phyloP scores from a whole-genome alignment of 2,888 invertebrate species.

The Conomelus anceps region DNA sequence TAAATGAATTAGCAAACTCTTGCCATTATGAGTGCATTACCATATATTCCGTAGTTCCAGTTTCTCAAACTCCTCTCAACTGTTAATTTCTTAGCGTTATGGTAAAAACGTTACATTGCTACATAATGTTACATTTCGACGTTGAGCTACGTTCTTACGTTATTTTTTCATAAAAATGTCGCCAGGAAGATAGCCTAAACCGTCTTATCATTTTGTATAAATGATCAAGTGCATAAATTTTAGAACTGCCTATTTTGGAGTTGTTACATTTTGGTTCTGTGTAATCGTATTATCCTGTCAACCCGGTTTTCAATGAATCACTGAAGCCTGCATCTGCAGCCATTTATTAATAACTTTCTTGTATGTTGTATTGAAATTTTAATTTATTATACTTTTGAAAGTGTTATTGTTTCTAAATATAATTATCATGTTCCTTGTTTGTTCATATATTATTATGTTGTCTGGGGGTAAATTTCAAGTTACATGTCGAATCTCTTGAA shows the following conservation, averaged over 20 bases:
- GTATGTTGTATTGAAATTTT: background rate
- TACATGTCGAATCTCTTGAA: background rate
- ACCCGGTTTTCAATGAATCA: background rate
- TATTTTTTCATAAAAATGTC: too few species aligned
- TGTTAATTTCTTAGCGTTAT: too few species aligned
- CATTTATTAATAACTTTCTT: background rate
- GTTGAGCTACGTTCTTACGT: too few species aligned
- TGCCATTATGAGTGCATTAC: too few species aligned
- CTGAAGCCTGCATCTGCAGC: background rate
- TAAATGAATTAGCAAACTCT: too few species aligned
- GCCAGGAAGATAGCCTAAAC: background rate
- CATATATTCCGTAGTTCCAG: too few species aligned
- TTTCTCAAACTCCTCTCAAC: too few species aligned
- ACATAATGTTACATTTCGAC: too few species aligned
- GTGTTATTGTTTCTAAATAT: background rate
- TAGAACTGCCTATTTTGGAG: background rate
- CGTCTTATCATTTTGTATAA: background rate
- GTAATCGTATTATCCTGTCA: background rate
- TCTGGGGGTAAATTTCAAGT: background rate
- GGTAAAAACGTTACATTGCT: too few species aligned
- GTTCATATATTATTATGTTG: background rate
- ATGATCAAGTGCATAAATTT: too few species aligned
- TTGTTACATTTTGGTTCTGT: background rate
- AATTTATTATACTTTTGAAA: background rate
- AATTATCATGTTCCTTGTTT: too few species aligned